A percentile compares a stretch with the other conserved stretches of the same genome.
Conservation (phyloP, 1,140 invertebrate genomes). For the Diabrotica undecimpunctata region DNA sequence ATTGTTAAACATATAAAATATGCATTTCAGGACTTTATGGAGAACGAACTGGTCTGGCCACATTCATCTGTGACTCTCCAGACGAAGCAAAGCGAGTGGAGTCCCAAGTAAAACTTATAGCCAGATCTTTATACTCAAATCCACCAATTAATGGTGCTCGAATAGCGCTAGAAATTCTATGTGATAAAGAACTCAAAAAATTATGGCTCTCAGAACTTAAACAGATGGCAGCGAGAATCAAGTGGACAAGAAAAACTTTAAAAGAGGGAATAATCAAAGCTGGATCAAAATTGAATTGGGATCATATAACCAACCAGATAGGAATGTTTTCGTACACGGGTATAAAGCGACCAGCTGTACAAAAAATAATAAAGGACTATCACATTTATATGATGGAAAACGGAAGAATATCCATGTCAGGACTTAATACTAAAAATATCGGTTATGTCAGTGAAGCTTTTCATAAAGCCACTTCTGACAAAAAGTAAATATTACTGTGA, state of each 20-base stretch:
- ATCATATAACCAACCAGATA: slow-evolving; percentile 96
- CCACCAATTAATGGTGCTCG: slow-evolving; percentile 92
- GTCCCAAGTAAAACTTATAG: slow-evolving; percentile 94
- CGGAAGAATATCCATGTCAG: slow-evolving; percentile 96
- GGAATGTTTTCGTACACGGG: slow-evolving; percentile 98
- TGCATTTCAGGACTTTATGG: slow-evolving; percentile 57
- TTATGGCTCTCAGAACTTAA: slow-evolving; percentile 22
- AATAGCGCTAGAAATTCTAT: slow-evolving; percentile 81
- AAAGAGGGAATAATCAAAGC: slow-evolving; percentile 74
- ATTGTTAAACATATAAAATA: no score
- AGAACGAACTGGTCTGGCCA: slow-evolving; percentile 88
- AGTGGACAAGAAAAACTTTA: slow-evolving; percentile 75
- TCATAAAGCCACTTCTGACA: slow-evolving; percentile 72
- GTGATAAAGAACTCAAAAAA: slow-evolving; percentile 60
- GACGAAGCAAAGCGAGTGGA: slow-evolving; percentile 81
- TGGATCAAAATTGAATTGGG: slow-evolving; percentile 98
- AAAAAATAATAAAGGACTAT: slow-evolving; percentile 84
- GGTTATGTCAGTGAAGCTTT: slow-evolving; percentile 88
- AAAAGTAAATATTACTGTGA: no score
- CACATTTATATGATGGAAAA: slow-evolving; percentile 97
- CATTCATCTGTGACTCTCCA: slow-evolving; percentile 50
- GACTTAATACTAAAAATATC: slow-evolving; percentile 91
- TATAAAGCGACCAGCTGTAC: slow-evolving; percentile 62
- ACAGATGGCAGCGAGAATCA: slow-evolving; percentile 95
- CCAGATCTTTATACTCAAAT: slow-evolving; percentile 96